These are phyloP conservation scores for Furcula furcula DNA, from an alignment of 2,888 invertebrate genomes.

Conservation along the genomic window DNA sequence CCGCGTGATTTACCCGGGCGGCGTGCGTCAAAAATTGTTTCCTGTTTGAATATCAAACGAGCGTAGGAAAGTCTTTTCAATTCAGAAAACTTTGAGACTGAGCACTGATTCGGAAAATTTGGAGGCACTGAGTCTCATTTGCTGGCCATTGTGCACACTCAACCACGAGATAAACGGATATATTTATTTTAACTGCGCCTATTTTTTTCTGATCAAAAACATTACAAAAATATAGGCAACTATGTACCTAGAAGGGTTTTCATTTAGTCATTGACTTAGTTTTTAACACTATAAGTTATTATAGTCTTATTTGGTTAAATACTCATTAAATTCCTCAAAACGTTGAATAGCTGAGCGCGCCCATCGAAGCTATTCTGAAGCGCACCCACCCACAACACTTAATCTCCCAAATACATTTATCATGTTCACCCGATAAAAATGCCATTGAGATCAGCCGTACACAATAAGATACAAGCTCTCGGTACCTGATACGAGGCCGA, in stretches of 20 bases:
- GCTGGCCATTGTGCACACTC: not conserved
- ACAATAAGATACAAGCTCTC: constrained; percentile 69
- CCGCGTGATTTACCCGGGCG: constrained; percentile 52
- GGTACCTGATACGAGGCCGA: constrained; percentile 73
- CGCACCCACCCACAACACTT: constrained; percentile 62
- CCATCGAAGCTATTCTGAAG: constrained; percentile 23
- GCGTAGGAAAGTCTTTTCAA: constrained; percentile 22
- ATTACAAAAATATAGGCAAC: no score
- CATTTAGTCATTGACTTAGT: no score
- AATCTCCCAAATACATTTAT: constrained; percentile 79
- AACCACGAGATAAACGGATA: no score
- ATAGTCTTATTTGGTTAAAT: no score
- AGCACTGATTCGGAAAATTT: constrained; percentile 54
- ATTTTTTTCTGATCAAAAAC: no score
- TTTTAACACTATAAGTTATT: no score
- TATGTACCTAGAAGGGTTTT: no score
- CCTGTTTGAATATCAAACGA: constrained; percentile 57
- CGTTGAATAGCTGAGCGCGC: constrained; percentile 44
- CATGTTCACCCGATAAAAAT: constrained; percentile 78
- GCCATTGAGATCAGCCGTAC: constrained; percentile 72
- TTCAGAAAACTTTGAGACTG: constrained; percentile 32
- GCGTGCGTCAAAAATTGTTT: constrained; percentile 39
- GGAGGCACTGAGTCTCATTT: constrained; percentile 24
- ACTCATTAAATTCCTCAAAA: constrained; percentile 38
- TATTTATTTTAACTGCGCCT: no score